Conservation (phyloP, 1,140 invertebrate genomes). For the Neodiprion fabricii region DNA sequence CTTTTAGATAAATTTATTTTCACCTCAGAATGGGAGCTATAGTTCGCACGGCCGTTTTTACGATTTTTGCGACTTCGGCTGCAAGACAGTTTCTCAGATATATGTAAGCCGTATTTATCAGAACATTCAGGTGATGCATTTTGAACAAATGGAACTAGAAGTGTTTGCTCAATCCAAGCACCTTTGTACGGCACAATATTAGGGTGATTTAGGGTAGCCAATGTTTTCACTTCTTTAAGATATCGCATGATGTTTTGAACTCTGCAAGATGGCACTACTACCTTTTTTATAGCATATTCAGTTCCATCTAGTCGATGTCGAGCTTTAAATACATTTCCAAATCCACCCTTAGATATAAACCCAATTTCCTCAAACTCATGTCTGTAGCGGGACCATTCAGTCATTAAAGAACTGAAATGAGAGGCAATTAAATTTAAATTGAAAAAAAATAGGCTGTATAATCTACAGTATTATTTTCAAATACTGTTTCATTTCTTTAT, state of each 20-base stretch:
- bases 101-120: neutral
- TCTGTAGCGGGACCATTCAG: slow-evolving; percentile 72
- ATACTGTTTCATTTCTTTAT: neutral
- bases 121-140: neutral
- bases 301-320: slow-evolving; percentile 76
- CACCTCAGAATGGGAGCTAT: no score
- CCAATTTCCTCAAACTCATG: slow-evolving; percentile 77
- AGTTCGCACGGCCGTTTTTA: neutral
- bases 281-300: slow-evolving; percentile 85
- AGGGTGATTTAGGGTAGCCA: slow-evolving; percentile 78
- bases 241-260: slow-evolving; percentile 67
- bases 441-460: slow-evolving; percentile 9
- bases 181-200: slow-evolving; percentile 87
- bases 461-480: neutral
- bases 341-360: slow-evolving; percentile 79
- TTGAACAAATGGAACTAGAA: slow-evolving; percentile 24
- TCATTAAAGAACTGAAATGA: slow-evolving; percentile 25
- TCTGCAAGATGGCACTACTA: slow-evolving; percentile 69
- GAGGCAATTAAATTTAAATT: slow-evolving; percentile 11
- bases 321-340: slow-evolving; percentile 71
- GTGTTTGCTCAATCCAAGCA: slow-evolving; percentile 76
- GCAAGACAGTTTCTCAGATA: neutral
- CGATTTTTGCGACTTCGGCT: neutral
- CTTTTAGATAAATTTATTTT: neutral
- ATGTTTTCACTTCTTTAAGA: slow-evolving; percentile 79